These are phyloP conservation scores for Arctia plantaginis DNA, from an alignment of 2,888 invertebrate species.

Conservation along the genomic window DNA sequence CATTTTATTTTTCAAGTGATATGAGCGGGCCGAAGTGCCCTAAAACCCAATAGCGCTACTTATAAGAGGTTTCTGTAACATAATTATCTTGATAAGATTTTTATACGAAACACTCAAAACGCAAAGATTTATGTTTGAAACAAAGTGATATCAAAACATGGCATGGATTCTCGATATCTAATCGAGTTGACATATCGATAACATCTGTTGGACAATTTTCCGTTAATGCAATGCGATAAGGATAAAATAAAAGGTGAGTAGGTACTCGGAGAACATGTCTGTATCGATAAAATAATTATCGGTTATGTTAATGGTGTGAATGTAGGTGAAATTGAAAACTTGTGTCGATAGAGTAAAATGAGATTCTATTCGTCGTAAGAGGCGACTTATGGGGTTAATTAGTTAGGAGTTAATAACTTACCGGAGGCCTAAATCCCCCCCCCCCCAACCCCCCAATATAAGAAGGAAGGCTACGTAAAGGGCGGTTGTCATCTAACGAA, in stretches of 20 bases:
- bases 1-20: no score
- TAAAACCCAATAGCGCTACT: no score
- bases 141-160: conserved; percentile 27
- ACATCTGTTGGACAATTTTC: conserved; percentile 32
- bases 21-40: no score
- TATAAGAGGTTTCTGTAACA: no score
- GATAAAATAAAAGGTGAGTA: conserved; percentile 29
- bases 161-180: conserved; percentile 20
- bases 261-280: conserved; percentile 13
- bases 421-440: no score
- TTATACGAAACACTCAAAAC: background rate
- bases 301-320: background rate
- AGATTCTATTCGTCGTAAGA: background rate
- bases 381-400: no score
- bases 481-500: no score
- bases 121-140: conserved; percentile 8
- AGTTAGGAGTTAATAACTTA: no score
- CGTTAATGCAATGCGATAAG: conserved; percentile 40
- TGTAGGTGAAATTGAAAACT: background rate
- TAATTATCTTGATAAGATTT: background rate
- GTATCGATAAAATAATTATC: conserved; percentile 19
- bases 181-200: conserved; percentile 33
- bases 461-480: no score
- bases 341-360: background rate
- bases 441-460: no score